Percentiles rank a stretch among this genome's conserved stretches.
These are phyloP conservation scores for Falco naumanni DNA, from an alignment of 2,797 vertebrate species.

Conservation along the genomic window DNA sequence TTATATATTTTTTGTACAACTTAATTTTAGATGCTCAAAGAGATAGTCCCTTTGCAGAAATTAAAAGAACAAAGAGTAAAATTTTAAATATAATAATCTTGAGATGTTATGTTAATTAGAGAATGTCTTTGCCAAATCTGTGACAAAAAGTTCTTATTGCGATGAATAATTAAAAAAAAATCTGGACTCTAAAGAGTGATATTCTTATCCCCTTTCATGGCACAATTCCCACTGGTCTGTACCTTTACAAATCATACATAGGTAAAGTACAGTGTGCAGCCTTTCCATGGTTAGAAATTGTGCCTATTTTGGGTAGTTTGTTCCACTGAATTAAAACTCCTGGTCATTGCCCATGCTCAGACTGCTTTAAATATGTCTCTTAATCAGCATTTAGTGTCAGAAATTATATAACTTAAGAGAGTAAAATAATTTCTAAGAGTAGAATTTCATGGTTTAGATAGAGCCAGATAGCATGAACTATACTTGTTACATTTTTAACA, in stretches of 20 bases:
- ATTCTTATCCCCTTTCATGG: background rate
- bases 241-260: background rate
- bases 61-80: background rate
- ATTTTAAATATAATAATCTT: background rate
- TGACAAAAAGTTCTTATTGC: background rate
- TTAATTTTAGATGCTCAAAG: background rate
- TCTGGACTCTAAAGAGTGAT: background rate
- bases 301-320: background rate
- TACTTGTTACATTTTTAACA: background rate
- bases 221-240: background rate
- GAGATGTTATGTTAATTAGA: background rate
- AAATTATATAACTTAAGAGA: background rate
- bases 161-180: background rate
- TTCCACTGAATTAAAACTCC: background rate
- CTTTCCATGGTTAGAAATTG: background rate
- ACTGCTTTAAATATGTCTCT: background rate
- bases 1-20: background rate
- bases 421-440: background rate
- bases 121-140: background rate
- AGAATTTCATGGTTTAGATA: background rate
- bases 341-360: rapidly evolving
- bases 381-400: background rate
- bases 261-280: background rate
- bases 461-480: background rate
- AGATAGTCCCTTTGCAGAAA: background rate